Conservation (phyloP, 2,113 vertebrate genomes). For the Dasyprocta punctata region DNA sequence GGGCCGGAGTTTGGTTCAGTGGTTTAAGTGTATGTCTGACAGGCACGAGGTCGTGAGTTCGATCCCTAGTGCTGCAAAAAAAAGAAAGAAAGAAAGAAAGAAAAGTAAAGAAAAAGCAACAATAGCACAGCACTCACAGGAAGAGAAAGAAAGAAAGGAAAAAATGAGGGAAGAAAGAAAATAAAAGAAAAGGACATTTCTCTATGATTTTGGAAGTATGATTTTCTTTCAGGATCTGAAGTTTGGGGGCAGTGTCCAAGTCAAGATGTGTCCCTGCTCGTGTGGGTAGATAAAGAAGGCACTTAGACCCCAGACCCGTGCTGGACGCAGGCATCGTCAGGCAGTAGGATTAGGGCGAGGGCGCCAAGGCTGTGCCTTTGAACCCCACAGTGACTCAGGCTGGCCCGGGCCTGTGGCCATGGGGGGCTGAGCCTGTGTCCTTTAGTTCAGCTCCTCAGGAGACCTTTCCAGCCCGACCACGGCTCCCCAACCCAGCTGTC, state of each 20-base stretch:
- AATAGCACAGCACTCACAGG: too few species aligned
- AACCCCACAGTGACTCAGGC: neutral
- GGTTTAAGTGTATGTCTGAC: too few species aligned
- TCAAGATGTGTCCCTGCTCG: neutral
- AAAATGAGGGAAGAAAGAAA: neutral
- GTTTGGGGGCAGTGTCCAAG: neutral
- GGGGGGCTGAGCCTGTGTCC: neutral
- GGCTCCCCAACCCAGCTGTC: too few species aligned
- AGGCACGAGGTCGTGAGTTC: too few species aligned
- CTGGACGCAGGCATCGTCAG: neutral
- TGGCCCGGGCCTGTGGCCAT: neutral
- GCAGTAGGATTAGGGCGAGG: neutral
- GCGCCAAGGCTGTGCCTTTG: neutral
- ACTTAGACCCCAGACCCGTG: neutral
- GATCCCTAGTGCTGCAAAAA: too few species aligned
- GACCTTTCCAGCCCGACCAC: neutral
- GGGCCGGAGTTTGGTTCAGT: too few species aligned
- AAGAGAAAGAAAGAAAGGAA: neutral
- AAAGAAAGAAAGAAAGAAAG: too few species aligned
- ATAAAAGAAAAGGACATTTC: neutral
- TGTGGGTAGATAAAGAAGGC: neutral
- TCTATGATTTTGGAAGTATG: neutral
- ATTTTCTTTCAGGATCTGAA: neutral
- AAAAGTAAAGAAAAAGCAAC: neutral
- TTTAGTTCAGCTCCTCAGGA: neutral